A percentile compares a stretch with the other conserved stretches of the same genome.
phyloP scores from a whole-genome alignment of 2,113 vertebrate genomes.

The Nycticebus coucang region DNA sequence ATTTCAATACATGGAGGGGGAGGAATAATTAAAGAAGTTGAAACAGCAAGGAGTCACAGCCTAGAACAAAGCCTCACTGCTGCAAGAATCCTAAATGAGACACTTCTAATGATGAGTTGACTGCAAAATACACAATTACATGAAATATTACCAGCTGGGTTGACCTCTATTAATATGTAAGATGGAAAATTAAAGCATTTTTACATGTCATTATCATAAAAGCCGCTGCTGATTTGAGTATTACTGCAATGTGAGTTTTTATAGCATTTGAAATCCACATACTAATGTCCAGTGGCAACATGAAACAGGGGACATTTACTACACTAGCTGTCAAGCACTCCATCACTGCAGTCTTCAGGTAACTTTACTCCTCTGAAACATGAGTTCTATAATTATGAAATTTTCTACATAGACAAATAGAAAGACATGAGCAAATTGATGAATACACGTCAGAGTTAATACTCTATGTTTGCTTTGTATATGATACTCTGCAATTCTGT shows the following conservation, averaged over 20 bases:
- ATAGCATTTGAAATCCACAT: background rate
- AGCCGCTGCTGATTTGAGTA: background rate
- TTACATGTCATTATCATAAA: background rate
- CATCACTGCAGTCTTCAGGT: background rate
- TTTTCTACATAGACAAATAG: background rate
- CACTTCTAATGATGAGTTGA: background rate
- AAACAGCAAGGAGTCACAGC: conserved; percentile 45
- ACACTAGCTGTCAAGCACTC: background rate
- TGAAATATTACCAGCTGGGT: background rate
- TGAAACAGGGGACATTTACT: background rate
- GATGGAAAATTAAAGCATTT: conserved; percentile 23
- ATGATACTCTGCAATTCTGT: background rate
- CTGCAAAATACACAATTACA: background rate
- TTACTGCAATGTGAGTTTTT: background rate
- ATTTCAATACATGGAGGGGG: background rate
- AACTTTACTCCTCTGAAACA: background rate
- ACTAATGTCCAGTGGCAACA: background rate
- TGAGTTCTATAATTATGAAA: background rate
- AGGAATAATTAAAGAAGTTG: conserved; percentile 51
- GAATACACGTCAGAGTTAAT: background rate
- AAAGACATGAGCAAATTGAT: background rate
- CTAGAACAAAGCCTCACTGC: conserved; percentile 29
- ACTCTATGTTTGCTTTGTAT: background rate
- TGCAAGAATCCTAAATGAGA: conserved; percentile 38
- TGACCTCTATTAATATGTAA: conserved; percentile 15